These are phyloP conservation scores for Villa cingulata DNA, from an alignment of 2,888 invertebrate species.

Conservation along the genomic window DNA sequence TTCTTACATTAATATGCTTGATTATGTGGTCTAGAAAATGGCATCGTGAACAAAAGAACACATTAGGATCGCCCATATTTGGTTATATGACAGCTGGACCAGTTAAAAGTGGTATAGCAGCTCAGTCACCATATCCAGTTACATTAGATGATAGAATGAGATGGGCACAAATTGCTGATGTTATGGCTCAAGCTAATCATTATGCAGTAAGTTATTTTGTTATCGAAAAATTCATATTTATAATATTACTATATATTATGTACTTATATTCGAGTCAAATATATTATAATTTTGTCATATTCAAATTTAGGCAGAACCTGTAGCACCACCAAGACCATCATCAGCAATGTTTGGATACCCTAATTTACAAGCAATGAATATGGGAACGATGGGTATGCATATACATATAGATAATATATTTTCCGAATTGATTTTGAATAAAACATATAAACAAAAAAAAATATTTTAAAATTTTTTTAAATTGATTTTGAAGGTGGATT, in stretches of 20 bases:
- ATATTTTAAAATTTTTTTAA: too few species aligned
- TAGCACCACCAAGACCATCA: constrained; percentile 56
- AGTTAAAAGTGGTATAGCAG: constrained; percentile 51
- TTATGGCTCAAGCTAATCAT: constrained; percentile 72
- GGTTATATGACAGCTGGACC: constrained; percentile 71
- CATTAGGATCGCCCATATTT: constrained; percentile 68
- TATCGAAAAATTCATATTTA: neutral
- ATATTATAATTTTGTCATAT: too few species aligned
- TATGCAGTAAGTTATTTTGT: constrained; percentile 52
- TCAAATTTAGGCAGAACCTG: constrained; percentile 54
- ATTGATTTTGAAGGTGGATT: constrained; percentile 29
- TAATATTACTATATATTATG: too few species aligned
- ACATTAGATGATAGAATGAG: constrained; percentile 67
- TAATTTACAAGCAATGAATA: constrained; percentile 36
- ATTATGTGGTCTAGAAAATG: constrained; percentile 89
- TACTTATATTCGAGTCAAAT: too few species aligned
- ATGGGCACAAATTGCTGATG: constrained; percentile 84
- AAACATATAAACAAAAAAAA: too few species aligned
- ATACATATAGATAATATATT: neutral
- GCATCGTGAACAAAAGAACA: constrained; percentile 76
- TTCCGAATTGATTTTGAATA: neutral
- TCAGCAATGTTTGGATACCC: constrained; percentile 78
- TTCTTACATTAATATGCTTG: constrained; percentile 69
- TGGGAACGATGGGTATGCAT: constrained; percentile 25
- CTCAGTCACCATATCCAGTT: constrained; percentile 62